Evolutionary conservation across 1,140 invertebrate genomes (phyloP).

Genomic region (Drosophila asahinai): DNA sequence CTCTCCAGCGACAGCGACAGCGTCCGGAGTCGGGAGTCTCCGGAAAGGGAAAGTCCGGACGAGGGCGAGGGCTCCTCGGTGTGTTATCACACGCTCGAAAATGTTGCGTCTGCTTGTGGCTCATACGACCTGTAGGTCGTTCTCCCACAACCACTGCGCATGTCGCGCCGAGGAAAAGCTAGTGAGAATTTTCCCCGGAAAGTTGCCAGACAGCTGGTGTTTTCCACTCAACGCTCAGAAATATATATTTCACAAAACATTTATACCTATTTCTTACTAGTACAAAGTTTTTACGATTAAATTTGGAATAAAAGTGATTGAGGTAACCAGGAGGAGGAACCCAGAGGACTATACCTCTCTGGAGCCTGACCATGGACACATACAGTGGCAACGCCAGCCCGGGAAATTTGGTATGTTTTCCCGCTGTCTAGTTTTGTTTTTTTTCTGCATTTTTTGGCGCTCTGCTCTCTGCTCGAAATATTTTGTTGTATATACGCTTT

Average conservation of each 20-base stretch:
- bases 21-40: conserved; percentile 1
- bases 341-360: neutral
- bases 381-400: conserved; percentile 63
- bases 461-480: conserved; percentile 52
- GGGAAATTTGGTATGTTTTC: conserved; percentile 80
- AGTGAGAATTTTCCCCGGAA: conserved; percentile 60
- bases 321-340: neutral
- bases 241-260: neutral
- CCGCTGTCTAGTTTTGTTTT: conserved; percentile 28
- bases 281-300: neutral
- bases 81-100: conserved; percentile 79
- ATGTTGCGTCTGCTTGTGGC: conserved; percentile 68
- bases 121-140: conserved; percentile 74
- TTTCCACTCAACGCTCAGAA: conserved; percentile 4
- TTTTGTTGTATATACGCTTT: conserved; percentile 82
- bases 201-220: conserved; percentile 57
- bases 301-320: neutral
- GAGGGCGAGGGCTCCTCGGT: conserved; percentile 3
- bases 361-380: conserved; percentile 31
- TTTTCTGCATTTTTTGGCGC: conserved; percentile 37
- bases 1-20: neutral
- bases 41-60: conserved; percentile 69
- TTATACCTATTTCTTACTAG: neutral
- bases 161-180: conserved; percentile 55
- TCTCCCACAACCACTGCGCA: conserved; percentile 49